phyloP scores from a whole-genome alignment of 2,797 vertebrate species.

The Crossoptilon crossoptilon region DNA sequence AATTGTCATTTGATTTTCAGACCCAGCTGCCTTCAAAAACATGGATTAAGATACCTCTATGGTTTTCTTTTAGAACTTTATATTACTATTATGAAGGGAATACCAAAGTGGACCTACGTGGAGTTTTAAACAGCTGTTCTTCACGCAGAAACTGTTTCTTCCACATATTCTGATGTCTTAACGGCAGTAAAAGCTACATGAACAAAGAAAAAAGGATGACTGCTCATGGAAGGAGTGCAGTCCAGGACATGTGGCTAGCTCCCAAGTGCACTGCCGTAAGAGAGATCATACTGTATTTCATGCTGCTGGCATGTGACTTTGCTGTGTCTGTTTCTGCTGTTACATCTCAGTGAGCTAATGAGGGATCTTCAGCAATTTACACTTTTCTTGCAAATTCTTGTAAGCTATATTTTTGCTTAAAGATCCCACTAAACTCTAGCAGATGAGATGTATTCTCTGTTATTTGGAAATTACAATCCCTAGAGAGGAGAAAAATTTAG shows the following conservation, averaged over 20 bases:
- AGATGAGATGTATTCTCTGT: not conserved
- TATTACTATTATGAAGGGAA: not conserved
- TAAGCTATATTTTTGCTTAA: not conserved
- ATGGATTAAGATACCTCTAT: not conserved
- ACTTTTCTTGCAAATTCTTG: not conserved
- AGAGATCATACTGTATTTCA: not conserved
- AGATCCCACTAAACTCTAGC: not conserved
- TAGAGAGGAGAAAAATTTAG: not conserved
- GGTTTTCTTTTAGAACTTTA: not conserved
- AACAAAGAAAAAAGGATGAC: not conserved
- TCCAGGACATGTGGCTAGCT: not conserved
- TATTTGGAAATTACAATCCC: not conserved
- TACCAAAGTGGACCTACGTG: not conserved
- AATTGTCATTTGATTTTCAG: not conserved
- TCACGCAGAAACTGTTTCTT: not conserved
- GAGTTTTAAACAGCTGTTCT: not conserved
- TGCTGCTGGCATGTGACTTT: not conserved
- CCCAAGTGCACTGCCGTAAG: not conserved
- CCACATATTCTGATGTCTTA: not conserved
- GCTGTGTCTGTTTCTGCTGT: not conserved
- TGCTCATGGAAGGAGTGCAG: not conserved
- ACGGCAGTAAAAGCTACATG: not conserved
- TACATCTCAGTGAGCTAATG: not conserved
- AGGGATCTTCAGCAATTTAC: not conserved
- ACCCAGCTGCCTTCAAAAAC: not conserved